Base-by-base conservation (phyloP, 2,888 invertebrate species). In the Blastobasis adustella region DNA sequence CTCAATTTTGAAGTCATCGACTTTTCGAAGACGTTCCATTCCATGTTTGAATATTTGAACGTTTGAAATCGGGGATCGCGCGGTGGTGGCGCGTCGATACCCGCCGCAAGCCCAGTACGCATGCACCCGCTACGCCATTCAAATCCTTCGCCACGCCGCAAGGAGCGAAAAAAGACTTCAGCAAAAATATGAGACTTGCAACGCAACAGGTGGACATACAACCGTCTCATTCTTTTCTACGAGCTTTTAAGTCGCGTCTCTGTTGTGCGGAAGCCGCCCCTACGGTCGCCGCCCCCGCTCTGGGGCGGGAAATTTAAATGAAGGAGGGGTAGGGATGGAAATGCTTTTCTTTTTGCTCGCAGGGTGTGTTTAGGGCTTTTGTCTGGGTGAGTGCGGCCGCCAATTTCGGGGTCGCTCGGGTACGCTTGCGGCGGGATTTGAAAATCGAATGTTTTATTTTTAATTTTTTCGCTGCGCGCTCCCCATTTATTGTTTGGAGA, bases 301-400 rank as follows among this genome's bases (percentile, higher is more conserved):
- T 75, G 77, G 82, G 82, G 85, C 84, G 87, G 87, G 84, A 87
- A 88, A 87, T 83, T 82, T 79, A 79, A 82, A 85, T 79, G 78
- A 82, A 79, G 82, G 81, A 79, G 81, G 84, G 85, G 85, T 76
- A 73, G 80, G 79, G 75, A 81, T 81, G 82, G 77, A 82, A 82
- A 82, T 79, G 82, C 79, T 83, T 88, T 88, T 88, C 85, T 85
- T 88, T 87, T 86, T 86, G 79, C 81, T 82, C 78, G 73, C 78
- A 76, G 83, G 84, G 85, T 81, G 79, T 79, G 81, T 81, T 85
- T 81, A 83, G 84, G 74, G 82, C 85, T 86, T 84, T 86, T 88
- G 87, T 87, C 83, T 86, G 86, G 82, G 82, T 87, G 87, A 88
- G 84, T 86, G 86, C 86, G 82, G 86, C 79, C 77, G 73, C 76